These are phyloP conservation scores for Plagiodera versicolora DNA, from an alignment of 2,888 invertebrate species.

Conservation along the genomic window DNA sequence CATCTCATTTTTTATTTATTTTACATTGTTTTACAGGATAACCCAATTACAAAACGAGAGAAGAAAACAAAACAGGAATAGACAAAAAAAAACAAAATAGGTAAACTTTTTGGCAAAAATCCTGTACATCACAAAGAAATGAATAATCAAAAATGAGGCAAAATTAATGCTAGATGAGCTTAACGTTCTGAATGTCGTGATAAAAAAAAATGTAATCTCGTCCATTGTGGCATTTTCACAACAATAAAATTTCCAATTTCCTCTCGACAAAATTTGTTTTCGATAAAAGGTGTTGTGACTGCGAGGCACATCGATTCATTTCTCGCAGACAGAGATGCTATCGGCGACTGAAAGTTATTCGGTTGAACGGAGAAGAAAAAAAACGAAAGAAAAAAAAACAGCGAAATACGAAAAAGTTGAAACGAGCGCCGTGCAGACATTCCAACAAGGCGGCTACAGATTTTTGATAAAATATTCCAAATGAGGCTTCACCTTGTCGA, in stretches of 20 bases:
- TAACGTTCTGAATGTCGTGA: no score
- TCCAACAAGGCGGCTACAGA: constrained; percentile 15
- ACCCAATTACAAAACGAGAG: no score
- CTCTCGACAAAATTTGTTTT: neutral
- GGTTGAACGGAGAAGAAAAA: constrained; percentile 2
- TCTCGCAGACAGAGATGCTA: constrained; percentile 10
- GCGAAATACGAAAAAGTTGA: neutral
- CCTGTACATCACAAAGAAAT: no score
- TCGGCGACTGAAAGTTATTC: constrained; percentile 10
- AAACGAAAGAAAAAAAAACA: constrained; percentile 8
- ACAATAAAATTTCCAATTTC: neutral
- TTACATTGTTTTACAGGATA: no score
- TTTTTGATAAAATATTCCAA: constrained; percentile 23
- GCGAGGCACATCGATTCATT: neutral
- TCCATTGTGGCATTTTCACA: no score
- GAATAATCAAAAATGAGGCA: no score
- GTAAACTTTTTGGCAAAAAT: no score
- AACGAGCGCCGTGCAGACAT: constrained; percentile 6
- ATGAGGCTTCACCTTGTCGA: constrained; percentile 14
- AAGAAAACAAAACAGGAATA: no score
- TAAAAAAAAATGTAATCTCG: neutral
- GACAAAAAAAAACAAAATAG: no score
- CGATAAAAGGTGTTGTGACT: constrained; percentile 13
- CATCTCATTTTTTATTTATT: no score
- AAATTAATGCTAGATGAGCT: no score